These are phyloP conservation scores for Alentia gelatinosa DNA, from an alignment of 2,888 invertebrate species.

Conservation along the genomic window DNA sequence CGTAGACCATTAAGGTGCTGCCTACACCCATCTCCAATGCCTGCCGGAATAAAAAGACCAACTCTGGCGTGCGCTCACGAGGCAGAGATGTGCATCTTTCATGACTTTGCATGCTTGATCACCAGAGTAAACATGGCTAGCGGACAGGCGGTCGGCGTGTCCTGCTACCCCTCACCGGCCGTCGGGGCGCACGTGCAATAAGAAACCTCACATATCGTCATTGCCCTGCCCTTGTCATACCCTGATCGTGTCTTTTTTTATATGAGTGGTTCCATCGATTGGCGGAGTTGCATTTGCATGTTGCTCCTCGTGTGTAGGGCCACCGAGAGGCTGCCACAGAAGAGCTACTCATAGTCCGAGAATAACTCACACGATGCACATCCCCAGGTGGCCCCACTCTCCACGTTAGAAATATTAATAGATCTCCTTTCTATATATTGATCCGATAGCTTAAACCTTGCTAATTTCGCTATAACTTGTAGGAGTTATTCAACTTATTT, in stretches of 20 bases:
- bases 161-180: background rate
- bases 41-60: background rate
- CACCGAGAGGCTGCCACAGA: background rate
- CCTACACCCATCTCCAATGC: background rate
- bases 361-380: too few species aligned
- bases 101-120: constrained; percentile 29
- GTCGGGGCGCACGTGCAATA: background rate
- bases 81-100: constrained; percentile 13
- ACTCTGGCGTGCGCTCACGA: constrained; percentile 27
- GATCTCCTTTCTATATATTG: too few species aligned
- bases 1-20: constrained; percentile 18
- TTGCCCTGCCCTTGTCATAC: background rate
- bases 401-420: too few species aligned
- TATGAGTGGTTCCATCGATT: background rate
- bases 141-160: background rate
- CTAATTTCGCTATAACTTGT: too few species aligned
- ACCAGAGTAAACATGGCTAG: constrained; percentile 33
- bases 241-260: background rate
- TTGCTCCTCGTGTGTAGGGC: background rate
- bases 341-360: too few species aligned
- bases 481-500: too few species aligned
- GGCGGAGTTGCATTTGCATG: background rate
- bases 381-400: too few species aligned
- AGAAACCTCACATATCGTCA: constrained; percentile 28
- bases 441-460: too few species aligned